Evolutionary conservation across 2,888 invertebrate species (phyloP).

Genomic region (Ecliptopera silaceata): DNA sequence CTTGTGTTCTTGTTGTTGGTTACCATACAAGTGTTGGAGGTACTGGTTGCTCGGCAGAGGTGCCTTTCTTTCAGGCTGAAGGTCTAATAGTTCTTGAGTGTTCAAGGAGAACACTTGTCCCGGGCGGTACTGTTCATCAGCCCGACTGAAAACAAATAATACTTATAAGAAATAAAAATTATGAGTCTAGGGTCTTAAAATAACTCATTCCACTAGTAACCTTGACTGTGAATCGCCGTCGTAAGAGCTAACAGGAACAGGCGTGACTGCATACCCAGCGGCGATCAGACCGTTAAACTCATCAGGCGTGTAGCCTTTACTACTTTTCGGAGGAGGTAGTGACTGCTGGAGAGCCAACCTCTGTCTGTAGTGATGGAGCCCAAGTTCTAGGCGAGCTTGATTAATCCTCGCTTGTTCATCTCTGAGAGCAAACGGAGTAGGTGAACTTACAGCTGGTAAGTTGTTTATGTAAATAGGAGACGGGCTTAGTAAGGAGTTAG

Average conservation of each 20-base stretch:
- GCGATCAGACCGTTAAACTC: constrained; percentile 42
- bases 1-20: constrained; percentile 65
- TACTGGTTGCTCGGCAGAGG: constrained; percentile 60
- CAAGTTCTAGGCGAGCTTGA: constrained; percentile 27
- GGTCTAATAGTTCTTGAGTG: constrained; percentile 66
- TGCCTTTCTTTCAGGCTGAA: constrained; percentile 72
- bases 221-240: constrained; percentile 30
- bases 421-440: constrained; percentile 25
- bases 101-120: constrained; percentile 76
- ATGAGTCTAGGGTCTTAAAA: constrained; percentile 5
- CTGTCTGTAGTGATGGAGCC: constrained; percentile 31
- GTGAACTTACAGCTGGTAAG: constrained; percentile 18
- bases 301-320: constrained; percentile 43
- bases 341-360: constrained; percentile 32
- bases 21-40: constrained; percentile 65
- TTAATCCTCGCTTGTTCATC: constrained; percentile 29
- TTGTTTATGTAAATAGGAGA: constrained; percentile 20
- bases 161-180: not conserved
- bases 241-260: constrained; percentile 37
- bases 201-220: constrained; percentile 32
- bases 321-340: constrained; percentile 42
- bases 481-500: constrained; percentile 6
- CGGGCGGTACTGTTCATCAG: constrained; percentile 70
- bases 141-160: constrained; percentile 48
- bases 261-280: constrained; percentile 43